Base-by-base conservation (phyloP, 2,113 vertebrate species). In the Eurypyga helias region DNA sequence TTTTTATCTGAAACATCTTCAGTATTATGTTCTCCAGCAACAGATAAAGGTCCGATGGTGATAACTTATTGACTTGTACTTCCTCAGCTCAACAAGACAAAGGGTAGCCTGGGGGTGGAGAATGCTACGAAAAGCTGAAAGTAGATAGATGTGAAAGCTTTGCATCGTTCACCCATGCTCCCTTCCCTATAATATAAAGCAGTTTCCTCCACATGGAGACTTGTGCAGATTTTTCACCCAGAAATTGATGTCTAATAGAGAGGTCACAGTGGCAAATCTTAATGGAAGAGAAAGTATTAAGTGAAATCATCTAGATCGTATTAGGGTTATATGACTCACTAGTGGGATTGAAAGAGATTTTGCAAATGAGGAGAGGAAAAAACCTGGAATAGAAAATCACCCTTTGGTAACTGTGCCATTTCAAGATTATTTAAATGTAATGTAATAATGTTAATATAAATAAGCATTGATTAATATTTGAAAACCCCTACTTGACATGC, bases 381-480 rank as follows among this genome's bases (percentile, higher is more conserved):
- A 11, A 0, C 6, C 11, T 36, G 33, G 41, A 83, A 72, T 6
- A 93, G n/a, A 89, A 93, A 93, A 91, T 90, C 3, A 3, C 65
- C 87, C 58, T 94, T 87, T 83, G 51, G 67, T 95, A 93, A 88
- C 46, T 28, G 55, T 73, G 38, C 38, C 69, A 52, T 36, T 96
- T 60, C n/a, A 67, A 90, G 65, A 81, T 76, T 93, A 96, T 87
- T 93, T 91, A 96, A 95, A 81, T 89, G 79, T 83, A 94, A 94
- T 70, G 52, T 92, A 93, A 93, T 93, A 95, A 82, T 92, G 70
- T 95, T 95, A 91, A 97, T 91, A 85, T 87, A 97, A 96, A 88
- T 91, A 97, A 97, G 58, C 89, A 96, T 87, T 95, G 90, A 90
- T 97, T 92, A 96, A 94, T 97, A 93, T 97, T 91, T 97, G 87